These are phyloP conservation scores for Archaeoteleia sp. DNA, from an alignment of 2,888 invertebrate species.

Conservation along the genomic window DNA sequence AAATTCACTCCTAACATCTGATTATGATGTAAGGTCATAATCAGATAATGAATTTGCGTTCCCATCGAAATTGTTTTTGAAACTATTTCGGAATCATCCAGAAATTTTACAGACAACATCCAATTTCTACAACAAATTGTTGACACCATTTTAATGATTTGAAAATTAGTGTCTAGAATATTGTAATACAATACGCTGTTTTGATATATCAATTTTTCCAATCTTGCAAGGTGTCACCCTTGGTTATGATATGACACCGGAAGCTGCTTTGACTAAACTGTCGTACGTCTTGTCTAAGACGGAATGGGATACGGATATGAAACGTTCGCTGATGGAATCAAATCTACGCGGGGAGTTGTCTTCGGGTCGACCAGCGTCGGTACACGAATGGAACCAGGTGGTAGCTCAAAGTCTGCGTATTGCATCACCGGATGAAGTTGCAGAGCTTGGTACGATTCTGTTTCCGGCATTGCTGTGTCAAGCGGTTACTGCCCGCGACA, in stretches of 20 bases:
- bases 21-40: too few species aligned
- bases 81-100: too few species aligned
- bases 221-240: slow-evolving; percentile 87
- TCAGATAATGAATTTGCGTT: too few species aligned
- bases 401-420: slow-evolving; percentile 78
- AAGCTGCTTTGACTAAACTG: slow-evolving; percentile 94
- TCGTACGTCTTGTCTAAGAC: slow-evolving; percentile 90
- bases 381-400: slow-evolving; percentile 77
- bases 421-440: slow-evolving; percentile 77
- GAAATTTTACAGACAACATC: too few species aligned
- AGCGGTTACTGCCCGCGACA: slow-evolving; percentile 78
- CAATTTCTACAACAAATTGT: too few species aligned
- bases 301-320: slow-evolving; percentile 80
- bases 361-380: slow-evolving; percentile 65
- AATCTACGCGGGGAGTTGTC: slow-evolving; percentile 90
- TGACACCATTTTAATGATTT: background rate
- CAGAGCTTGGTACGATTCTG: slow-evolving; percentile 78
- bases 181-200: slow-evolving; percentile 3
- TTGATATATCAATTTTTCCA: slow-evolving; percentile 63
- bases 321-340: slow-evolving; percentile 84
- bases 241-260: slow-evolving; percentile 93
- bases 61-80: too few species aligned
- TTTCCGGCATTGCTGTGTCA: slow-evolving; percentile 83
- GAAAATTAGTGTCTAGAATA: background rate
- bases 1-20: too few species aligned